phyloP scores from a whole-genome alignment of 2,888 invertebrate species.

The Netelia virgata region DNA sequence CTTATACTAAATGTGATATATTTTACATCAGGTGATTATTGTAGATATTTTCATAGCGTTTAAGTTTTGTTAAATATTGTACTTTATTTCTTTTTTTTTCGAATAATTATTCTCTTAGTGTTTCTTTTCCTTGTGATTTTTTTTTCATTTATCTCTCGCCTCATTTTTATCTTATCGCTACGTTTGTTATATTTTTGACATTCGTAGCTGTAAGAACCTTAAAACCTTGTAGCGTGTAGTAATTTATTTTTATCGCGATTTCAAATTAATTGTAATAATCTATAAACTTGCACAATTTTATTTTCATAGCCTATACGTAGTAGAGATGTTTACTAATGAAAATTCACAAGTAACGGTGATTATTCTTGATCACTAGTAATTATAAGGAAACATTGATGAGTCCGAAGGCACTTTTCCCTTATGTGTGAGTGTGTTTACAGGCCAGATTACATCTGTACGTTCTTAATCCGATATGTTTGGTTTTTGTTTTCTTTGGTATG shows the following conservation, averaged over 20 bases:
- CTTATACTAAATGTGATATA: background rate
- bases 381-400: background rate
- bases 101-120: constrained; percentile 61
- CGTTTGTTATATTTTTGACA: background rate
- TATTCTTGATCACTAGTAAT: background rate
- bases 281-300: no score
- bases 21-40: no score
- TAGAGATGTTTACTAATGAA: constrained; percentile 6
- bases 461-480: constrained; percentile 59
- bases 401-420: background rate
- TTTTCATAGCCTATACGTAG: constrained; percentile 7
- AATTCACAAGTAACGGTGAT: background rate
- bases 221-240: constrained; percentile 19
- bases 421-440: constrained; percentile 2
- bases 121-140: constrained; percentile 48
- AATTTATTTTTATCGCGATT: constrained; percentile 1
- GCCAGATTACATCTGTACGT: constrained; percentile 28
- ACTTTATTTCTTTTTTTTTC: constrained; percentile 42
- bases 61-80: constrained; percentile 23
- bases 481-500: constrained; percentile 78
- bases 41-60: background rate
- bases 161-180: background rate
- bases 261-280: no score
- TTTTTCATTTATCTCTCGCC: background rate
- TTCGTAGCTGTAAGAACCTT: constrained; percentile 10